Percentiles rank a stretch among this genome's conserved stretches.
Evolutionary conservation across 1,140 invertebrate species (phyloP).

Genomic region (Zaprionus camerounensis): DNA sequence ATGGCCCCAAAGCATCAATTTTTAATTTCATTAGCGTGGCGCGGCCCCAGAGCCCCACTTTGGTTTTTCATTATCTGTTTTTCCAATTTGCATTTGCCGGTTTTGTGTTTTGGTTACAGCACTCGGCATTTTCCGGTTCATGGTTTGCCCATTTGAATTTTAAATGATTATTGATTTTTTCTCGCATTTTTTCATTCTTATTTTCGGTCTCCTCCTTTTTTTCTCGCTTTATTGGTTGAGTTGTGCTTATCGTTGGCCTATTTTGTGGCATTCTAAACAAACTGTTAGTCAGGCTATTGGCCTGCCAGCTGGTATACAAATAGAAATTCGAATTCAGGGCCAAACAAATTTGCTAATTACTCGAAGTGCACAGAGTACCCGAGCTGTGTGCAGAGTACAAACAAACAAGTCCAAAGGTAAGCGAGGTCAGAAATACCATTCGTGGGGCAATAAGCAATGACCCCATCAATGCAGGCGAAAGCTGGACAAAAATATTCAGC

Average conservation of each 20-base stretch:
- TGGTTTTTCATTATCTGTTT: slow-evolving; percentile 78
- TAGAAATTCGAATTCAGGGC: slow-evolving; percentile 38
- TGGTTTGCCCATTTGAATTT: slow-evolving; percentile 79
- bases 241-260: slow-evolving; percentile 32
- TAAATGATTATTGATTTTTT: slow-evolving; percentile 78
- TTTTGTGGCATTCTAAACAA: slow-evolving; percentile 40
- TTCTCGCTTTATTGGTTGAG: slow-evolving; percentile 6
- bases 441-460: slow-evolving; percentile 17
- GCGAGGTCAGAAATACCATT: slow-evolving; percentile 20
- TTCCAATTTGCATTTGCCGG: slow-evolving; percentile 76
- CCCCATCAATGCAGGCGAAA: background rate
- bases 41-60: slow-evolving; percentile 41
- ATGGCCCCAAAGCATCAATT: slow-evolving; percentile 79
- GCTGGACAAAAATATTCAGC: background rate
- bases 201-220: slow-evolving; percentile 15
- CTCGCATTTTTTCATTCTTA: slow-evolving; percentile 18
- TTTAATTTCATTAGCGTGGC: slow-evolving; percentile 79
- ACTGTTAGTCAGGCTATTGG: slow-evolving; percentile 3
- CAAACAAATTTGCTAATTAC: slow-evolving; percentile 49
- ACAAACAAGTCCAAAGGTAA: slow-evolving; percentile 6
- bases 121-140: slow-evolving; percentile 76
- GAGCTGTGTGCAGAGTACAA: slow-evolving; percentile 17
- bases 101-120: slow-evolving; percentile 55
- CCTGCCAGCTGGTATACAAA: slow-evolving; percentile 3
- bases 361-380: slow-evolving; percentile 33